Conservation (phyloP, 1,140 invertebrate species). For the Notospermus geniculatus region DNA sequence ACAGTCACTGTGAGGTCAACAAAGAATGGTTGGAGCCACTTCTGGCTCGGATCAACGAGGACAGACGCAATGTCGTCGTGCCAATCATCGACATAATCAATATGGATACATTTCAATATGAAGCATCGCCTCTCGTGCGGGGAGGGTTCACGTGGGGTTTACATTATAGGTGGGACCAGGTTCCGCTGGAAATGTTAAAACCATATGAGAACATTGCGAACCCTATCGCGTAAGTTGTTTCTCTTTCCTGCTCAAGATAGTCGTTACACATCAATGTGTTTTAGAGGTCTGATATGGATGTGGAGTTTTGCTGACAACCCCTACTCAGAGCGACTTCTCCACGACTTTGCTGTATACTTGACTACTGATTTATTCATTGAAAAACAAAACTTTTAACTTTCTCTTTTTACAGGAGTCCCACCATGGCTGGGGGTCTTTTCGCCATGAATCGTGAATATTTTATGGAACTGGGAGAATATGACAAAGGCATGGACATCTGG, state of each 20-base stretch:
- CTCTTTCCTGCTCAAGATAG: too few species aligned
- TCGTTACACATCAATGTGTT: too few species aligned
- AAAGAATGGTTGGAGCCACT: constrained; percentile 93
- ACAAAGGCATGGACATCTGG: constrained; percentile 69
- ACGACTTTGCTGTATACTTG: too few species aligned
- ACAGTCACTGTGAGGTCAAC: constrained; percentile 96
- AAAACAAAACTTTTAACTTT: too few species aligned
- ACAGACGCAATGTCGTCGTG: constrained; percentile 77
- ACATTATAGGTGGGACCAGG: constrained; percentile 50
- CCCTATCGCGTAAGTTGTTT: constrained; percentile 40
- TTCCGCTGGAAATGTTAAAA: constrained; percentile 27
- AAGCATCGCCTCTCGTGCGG: constrained; percentile 35
- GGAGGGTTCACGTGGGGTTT: constrained; percentile 54
- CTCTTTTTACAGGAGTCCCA: constrained; percentile 23
- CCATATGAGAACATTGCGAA: constrained; percentile 15
- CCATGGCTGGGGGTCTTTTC: constrained; percentile 83
- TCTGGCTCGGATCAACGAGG: constrained; percentile 84
- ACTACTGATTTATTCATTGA: too few species aligned
- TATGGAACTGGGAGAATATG: constrained; percentile 70
- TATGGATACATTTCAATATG: constrained; percentile 73
- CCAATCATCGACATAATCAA: constrained; percentile 96
- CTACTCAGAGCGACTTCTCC: too few species aligned
- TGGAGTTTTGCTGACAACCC: too few species aligned
- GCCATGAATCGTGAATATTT: constrained; percentile 90
- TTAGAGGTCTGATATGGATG: too few species aligned